These are phyloP conservation scores for Drosophila arawakana DNA, from an alignment of 1,140 invertebrate species.

Conservation along the genomic window DNA sequence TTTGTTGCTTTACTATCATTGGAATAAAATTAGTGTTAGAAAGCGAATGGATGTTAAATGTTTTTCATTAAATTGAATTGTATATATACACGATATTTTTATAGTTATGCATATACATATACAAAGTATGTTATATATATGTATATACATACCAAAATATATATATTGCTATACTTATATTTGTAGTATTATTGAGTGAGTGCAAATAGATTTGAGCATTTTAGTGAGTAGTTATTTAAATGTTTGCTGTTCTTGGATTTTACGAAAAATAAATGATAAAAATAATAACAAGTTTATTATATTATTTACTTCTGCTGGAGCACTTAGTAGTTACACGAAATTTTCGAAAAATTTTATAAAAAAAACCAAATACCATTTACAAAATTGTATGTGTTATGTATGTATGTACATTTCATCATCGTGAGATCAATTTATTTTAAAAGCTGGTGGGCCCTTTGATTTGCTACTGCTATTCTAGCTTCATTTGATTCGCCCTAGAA, in stretches of 20 bases:
- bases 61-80: background rate
- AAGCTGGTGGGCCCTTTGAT: constrained; percentile 93
- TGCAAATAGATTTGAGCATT: constrained; percentile 18
- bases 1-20: too few species aligned
- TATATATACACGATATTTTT: constrained; percentile 2
- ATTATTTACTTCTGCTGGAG: constrained; percentile 54
- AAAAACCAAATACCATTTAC: constrained; percentile 19
- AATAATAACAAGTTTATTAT: background rate
- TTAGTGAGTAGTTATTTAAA: constrained; percentile 1
- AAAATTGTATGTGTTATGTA: constrained; percentile 30
- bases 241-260: constrained; percentile 14
- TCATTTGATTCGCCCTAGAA: constrained; percentile 89
- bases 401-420: constrained; percentile 38
- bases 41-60: background rate
- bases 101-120: constrained; percentile 8
- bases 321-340: constrained; percentile 51
- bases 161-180: background rate
- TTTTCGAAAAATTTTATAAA: constrained; percentile 12
- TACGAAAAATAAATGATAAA: constrained; percentile 15
- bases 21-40: too few species aligned
- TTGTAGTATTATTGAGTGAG: background rate
- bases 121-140: constrained; percentile 8
- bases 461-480: constrained; percentile 93
- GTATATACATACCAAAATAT: background rate
- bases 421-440: constrained; percentile 87